Base-by-base conservation (phyloP, 2,797 vertebrate species). In the Dendrocincla fuliginosa region DNA sequence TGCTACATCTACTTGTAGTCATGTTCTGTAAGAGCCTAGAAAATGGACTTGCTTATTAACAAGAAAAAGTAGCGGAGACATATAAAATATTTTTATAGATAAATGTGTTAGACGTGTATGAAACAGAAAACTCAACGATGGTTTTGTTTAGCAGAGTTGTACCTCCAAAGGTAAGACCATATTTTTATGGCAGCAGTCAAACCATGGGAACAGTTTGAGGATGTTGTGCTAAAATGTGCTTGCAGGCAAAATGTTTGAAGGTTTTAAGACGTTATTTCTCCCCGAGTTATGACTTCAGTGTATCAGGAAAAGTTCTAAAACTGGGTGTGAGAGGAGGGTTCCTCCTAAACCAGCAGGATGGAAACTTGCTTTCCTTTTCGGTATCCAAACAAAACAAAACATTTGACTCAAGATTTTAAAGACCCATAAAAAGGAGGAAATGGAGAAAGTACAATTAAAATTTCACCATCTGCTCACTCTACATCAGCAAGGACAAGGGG, bases 381-480 rank as follows among this genome's bases (percentile, higher is more conserved):
- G 49, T 77, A 93, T 65, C 56, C 93, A 93, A 95, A 93, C 25
- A 80, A 95, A 86, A 69, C 41, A 93, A 90, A 96, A 91, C 57
- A 94, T 81, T 83, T 77, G 41, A 96, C 65, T 91, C 86, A 89
- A 95, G 75, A 79, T 89, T 95, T 69, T 69, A 85, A 89, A 73
- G 73, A 83, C 80, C 77, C 67, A 52, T 78, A 85, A 94, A 96
- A 93, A 69, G 46, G 59, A 84, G 84, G 56, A 83, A 92, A 76
- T 84, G 81, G 82, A 86, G 88, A 96, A 94, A 97, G 91, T 90
- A 90, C 79, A 93, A 88, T 96, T 95, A 92, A 96, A 96, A 90
- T 96, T 90, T 96, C 78, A 93, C 97, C 97, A 97, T 98, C 97
- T 98, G 97, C 79, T 97, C 88, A 55, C 84, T 91, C 22, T 73